Evolutionary conservation across 2,113 vertebrate species (phyloP), one percentile per base, ranked within the genome.

Genomic region (Clarias macrocephalus): DNA sequence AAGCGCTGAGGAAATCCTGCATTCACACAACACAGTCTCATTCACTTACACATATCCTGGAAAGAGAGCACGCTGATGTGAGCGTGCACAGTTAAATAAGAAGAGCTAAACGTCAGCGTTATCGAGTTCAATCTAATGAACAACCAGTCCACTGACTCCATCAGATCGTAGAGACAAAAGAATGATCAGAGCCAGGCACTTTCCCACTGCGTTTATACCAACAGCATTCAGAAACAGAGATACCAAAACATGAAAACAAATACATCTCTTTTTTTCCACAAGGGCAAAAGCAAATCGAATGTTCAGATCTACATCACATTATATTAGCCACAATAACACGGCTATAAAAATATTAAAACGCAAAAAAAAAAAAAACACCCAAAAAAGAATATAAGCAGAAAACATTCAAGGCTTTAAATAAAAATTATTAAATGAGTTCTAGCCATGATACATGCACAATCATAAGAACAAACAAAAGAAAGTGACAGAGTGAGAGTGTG

Each of bases 401-500:
- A 21, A 80, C 21, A 80, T 80, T 73, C 33, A 42, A 37, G 8
- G 28, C 37, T 73, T 73, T 75, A 76, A 28, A 76, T n/a, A n/a
- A 3, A 56, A 28, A 8, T 77, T 0, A 79, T 79, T 25, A 9
- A 28, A 56, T 28, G 48, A 9, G 73, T n/a, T 23, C 16, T 23
- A 76, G 42, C 73, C 2, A 76, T 76, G 42, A 48, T 76, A 75
- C 72, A 48, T 25, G 12, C 19, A 73, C 3, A 68, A 2, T 33
- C 10, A 18, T 37, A 23, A 30, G 80, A 30, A 48, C 28, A 60
- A 28, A 28, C 4, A 48, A 37, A 62, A 21, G 62, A 88, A 76
- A 87, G 88, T 84, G 65, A 80, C 66, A 68, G 80, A 73, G 25
- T 6, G 28, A 3, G 80, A 15, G 80, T 12, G 10, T 25, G 48